Evolutionary conservation across 2,113 vertebrate genomes (phyloP).

Genomic region (Procavia capensis): DNA sequence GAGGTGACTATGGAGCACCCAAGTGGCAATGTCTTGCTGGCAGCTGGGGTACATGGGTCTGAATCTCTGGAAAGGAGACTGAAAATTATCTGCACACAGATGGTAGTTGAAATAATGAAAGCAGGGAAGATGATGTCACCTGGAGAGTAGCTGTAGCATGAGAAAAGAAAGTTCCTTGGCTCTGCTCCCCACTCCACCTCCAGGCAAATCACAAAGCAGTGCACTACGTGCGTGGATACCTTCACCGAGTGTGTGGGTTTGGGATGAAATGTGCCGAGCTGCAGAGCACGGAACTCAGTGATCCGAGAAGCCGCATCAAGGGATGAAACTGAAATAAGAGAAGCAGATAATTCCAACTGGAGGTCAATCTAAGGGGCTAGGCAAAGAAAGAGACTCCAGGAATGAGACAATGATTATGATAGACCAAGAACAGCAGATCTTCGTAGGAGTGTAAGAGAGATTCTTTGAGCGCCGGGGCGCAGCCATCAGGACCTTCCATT

Average conservation of each 20-base stretch:
- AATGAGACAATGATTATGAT: neutral
- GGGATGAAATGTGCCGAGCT: neutral
- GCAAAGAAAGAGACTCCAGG: neutral
- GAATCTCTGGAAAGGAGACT: slow-evolving; percentile 13
- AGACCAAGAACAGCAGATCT: neutral
- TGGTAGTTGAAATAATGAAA: neutral
- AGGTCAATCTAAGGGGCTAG: neutral
- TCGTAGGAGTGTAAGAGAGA: neutral
- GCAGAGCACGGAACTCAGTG: neutral
- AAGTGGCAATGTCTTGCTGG: neutral
- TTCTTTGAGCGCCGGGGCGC: neutral
- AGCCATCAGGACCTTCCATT: neutral
- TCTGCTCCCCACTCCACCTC: neutral
- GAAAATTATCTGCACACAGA: neutral
- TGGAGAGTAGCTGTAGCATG: neutral
- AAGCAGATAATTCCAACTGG: neutral
- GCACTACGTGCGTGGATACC: neutral
- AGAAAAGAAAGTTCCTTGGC: neutral
- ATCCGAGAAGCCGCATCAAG: neutral
- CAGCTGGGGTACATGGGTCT: neutral
- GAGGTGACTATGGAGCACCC: neutral
- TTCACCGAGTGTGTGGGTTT: neutral
- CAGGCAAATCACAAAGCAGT: neutral
- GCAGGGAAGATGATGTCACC: neutral
- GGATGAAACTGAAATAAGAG: neutral